Base-by-base conservation (phyloP, 1,140 invertebrate genomes). In the Nomia melanderi region DNA sequence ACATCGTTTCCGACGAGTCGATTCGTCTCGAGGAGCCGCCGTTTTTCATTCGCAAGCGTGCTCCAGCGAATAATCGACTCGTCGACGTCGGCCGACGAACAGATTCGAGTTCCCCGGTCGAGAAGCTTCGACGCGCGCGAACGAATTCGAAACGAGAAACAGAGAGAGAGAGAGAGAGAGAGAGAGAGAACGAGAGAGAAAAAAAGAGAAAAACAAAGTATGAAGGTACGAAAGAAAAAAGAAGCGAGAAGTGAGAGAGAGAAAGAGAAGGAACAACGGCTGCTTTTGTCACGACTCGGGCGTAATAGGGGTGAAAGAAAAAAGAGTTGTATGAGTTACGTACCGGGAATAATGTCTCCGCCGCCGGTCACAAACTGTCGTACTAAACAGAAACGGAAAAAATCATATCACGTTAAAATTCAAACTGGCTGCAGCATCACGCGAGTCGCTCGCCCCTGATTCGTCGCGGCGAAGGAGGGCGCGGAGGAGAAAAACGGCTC, bases 281-380 rank as follows among this genome's bases (percentile, higher is more conserved):
- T 75, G 82, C 78, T 78, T 66, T 81, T 78, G 54, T 80, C 77
- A 78, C 39, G 73, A 57, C 69, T 77, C 64, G 64, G 60, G 47
- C 50, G 64, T 85, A 81, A 89, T 88, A 86, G 88, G 87, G 88
- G 83, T 44, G 89, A 90, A 91, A 91, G 86, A 90, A 90, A 89
- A 90, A 89, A 88, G 88, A 85, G 84, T 89, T 89, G 85, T 82
- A 82, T 91, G 91, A 91, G 88, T 92, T 94, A 95, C 94, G 93
- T 95, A 95, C 94, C 94, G 93, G 94, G 93, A 91, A 94, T 93
- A 94, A 94, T 94, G 93, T 94, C 94, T 94, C 94, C 94, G 91
- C 94, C 93, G 93, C 94, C 94, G 94, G 94, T 94, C 93, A 94
- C 93, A 94, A 94, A 95, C 92, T 94, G 94, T 94, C 94, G 94